Evolutionary conservation across 1,140 invertebrate genomes (phyloP), one percentile per base, ranked within the genome.

Genomic region (Lasioglossum albipes): DNA sequence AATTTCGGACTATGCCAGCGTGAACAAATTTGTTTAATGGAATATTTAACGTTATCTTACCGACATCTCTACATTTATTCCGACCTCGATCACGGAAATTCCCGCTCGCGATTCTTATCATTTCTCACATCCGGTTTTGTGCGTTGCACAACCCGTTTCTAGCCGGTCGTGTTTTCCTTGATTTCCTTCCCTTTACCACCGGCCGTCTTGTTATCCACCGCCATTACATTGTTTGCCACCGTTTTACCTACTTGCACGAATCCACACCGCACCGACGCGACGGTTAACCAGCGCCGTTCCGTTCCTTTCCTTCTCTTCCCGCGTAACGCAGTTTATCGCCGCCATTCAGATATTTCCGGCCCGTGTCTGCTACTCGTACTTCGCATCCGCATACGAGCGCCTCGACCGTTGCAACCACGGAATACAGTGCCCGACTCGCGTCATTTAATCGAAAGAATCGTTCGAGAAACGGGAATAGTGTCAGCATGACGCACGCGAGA

Each of bases 321-420:
- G 62, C 62, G 13, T 41, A 41, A 65, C 62, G 13, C 62, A 18
- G 62, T 65, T 65, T 65, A 65, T 65, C 62, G 62, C 31, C 5
- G 10, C 62, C 31, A 64, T 65, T 41, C 62, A 18, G 62, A 65
- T 65, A 65, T 31, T 65, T 65, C 62, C 62, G 62, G 62, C 31
- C 0, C 3, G 9, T 64, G 61, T 22, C 27, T 64, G 61, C 27
- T 57, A 36, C 36, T 36, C 27, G 61, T 57, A 57, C 52, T 6
- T 64, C 16, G 31, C 36, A 31, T 20, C 13, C 31, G 16, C 31
- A 5, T 5, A 36, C 20, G 54, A 10, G 62, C 18, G 27, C 7
- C 7, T 2, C 9, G 31, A 41, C 18, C 31, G n/a, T 68, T 49
- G 22, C 42, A 49, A 16, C 42, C 0, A 16, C 27, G 20, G 27